A percentile compares a stretch with the other conserved stretches of the same genome.
These are phyloP conservation scores for Aphelenchoides avenae DNA, from an alignment of 1,140 invertebrate genomes.

Conservation along the genomic window DNA sequence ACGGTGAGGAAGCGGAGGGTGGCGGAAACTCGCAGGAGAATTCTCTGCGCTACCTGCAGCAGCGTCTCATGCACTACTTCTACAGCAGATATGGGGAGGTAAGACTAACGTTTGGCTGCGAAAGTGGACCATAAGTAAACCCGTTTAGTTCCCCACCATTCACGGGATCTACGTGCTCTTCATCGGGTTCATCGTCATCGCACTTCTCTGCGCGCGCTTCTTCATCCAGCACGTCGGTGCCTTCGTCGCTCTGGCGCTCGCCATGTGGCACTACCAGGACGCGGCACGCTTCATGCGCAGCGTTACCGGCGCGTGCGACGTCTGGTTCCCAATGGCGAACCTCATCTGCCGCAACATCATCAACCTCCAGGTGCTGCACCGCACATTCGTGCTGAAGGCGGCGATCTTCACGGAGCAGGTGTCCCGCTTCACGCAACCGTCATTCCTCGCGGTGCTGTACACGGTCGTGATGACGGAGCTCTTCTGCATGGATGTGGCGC, in stretches of 20 bases:
- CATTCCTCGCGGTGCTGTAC: constrained; percentile 22
- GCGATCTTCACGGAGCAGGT: constrained; percentile 13
- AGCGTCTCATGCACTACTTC: background rate
- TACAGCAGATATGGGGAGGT: constrained; percentile 13
- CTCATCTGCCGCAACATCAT: constrained; percentile 17
- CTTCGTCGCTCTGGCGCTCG: constrained; percentile 19
- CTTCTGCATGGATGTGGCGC: constrained; percentile 25
- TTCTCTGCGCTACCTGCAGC: constrained; percentile 8
- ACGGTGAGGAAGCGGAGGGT: constrained; percentile 7
- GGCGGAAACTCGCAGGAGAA: too few species aligned
- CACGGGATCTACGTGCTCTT: constrained; percentile 14
- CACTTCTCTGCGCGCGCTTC: constrained; percentile 19
- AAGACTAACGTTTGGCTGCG: background rate
- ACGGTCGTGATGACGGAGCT: constrained; percentile 19
- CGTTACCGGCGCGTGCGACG: constrained; percentile 9
- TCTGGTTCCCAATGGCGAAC: constrained; percentile 16
- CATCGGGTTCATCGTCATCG: constrained; percentile 7
- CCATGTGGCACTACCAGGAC: constrained; percentile 24
- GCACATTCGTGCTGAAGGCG: constrained; percentile 12
- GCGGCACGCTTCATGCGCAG: background rate
- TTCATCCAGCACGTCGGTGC: constrained; percentile 17
- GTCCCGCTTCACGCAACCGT: constrained; percentile 14
- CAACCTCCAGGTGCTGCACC: constrained; percentile 17
- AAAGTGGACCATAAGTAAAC: background rate
- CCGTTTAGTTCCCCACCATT: constrained; percentile 28